A percentile compares a stretch with the other conserved stretches of the same genome.
Evolutionary conservation across 2,113 vertebrate genomes (phyloP).

Genomic region (western clawed frog (Xenopus tropicalis)): UCB_Xtro_10.0 CM004443.2:184246001-184246500

Average conservation of each 20-base stretch:
- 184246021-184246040: too few relatives aligned
- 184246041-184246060: too few relatives aligned
- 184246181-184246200: too few relatives aligned
- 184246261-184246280: neutral
- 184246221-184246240: too few relatives aligned
- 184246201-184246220: too few relatives aligned
- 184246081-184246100: too few relatives aligned
- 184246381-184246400: slow-evolving; percentile 98
- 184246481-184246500: neutral
- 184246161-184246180: too few relatives aligned
- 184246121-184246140: neutral
- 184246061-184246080: too few relatives aligned
- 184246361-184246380: slow-evolving; percentile 79
- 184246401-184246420: slow-evolving; percentile 94
- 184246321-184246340: slow-evolving; percentile 83
- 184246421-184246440: slow-evolving; percentile 91
- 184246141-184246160: neutral
- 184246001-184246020: too few relatives aligned
- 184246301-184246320: slow-evolving; percentile 94
- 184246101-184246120: neutral
- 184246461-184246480: neutral
- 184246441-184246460: slow-evolving; percentile 22
- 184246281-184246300: slow-evolving; percentile 71
- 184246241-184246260: neutral
- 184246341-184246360: slow-evolving; percentile 78